A percentile compares a stretch with the other conserved stretches of the same genome.
These are phyloP conservation scores for Ernsta delagoae DNA, from an alignment of 2,888 invertebrate genomes.

Conservation along the genomic window DNA sequence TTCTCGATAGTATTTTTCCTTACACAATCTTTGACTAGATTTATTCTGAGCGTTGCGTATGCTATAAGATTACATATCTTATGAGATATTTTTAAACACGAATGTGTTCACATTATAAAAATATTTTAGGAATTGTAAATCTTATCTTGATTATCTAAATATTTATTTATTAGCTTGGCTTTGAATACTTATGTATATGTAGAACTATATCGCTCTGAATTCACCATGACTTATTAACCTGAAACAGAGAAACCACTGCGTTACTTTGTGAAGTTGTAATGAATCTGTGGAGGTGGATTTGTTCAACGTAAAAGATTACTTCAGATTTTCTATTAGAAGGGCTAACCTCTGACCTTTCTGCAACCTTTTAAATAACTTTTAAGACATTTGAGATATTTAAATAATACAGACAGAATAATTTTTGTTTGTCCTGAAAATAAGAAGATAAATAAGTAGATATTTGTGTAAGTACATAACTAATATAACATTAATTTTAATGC, in stretches of 20 bases:
- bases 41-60: conserved; percentile 32
- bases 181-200: conserved; percentile 17
- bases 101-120: conserved; percentile 39
- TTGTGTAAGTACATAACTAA: no score
- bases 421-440: no score
- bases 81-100: conserved; percentile 34
- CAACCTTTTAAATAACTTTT: no score
- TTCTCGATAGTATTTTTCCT: conserved; percentile 22
- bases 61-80: conserved; percentile 27
- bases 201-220: conserved; percentile 32
- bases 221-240: conserved; percentile 57
- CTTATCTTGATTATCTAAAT: conserved; percentile 39
- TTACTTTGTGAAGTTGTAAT: no score
- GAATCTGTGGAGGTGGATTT: no score
- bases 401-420: no score
- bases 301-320: no score
- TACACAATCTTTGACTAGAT: conserved; percentile 22
- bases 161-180: conserved; percentile 38
- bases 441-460: no score
- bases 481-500: no score
- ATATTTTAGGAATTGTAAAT: conserved; percentile 39
- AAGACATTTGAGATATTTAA: no score
- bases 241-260: conserved; percentile 55
- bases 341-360: no score
- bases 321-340: no score